Conservation (phyloP, 2,888 invertebrate species). For the Sarcophaga caerulescens region DNA sequence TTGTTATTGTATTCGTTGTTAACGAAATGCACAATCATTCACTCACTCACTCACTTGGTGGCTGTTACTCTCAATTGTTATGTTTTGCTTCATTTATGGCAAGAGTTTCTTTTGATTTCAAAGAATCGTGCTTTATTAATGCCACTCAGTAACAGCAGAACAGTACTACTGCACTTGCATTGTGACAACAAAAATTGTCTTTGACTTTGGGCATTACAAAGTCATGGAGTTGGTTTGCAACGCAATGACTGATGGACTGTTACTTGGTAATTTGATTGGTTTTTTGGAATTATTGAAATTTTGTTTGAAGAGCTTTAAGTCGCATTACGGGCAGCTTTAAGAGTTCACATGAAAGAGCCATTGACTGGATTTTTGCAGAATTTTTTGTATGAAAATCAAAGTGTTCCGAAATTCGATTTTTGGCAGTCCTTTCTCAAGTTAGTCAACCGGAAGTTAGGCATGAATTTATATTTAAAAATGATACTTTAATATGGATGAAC, state of each 20-base stretch:
- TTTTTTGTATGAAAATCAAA: neutral
- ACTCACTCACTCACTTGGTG: neutral
- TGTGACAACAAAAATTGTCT: neutral
- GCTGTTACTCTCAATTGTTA: neutral
- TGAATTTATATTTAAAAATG: no score
- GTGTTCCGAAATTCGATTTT: neutral
- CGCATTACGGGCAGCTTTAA: neutral
- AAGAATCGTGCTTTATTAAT: neutral
- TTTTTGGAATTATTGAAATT: neutral
- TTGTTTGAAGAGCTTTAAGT: neutral
- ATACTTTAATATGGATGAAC: no score
- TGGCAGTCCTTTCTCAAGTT: no score
- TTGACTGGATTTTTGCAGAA: no score
- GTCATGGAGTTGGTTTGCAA: neutral
- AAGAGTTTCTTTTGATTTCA: neutral
- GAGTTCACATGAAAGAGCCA: neutral
- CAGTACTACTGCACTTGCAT: neutral
- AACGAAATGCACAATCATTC: neutral
- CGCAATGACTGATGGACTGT: neutral
- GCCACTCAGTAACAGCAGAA: neutral
- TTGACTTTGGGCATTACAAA: neutral
- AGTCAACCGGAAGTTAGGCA: no score
- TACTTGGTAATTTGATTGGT: neutral
- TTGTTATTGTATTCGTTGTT: neutral
- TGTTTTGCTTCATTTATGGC: neutral